Base-by-base conservation (phyloP, 2,888 invertebrate genomes). In the Atherix ibis region DNA sequence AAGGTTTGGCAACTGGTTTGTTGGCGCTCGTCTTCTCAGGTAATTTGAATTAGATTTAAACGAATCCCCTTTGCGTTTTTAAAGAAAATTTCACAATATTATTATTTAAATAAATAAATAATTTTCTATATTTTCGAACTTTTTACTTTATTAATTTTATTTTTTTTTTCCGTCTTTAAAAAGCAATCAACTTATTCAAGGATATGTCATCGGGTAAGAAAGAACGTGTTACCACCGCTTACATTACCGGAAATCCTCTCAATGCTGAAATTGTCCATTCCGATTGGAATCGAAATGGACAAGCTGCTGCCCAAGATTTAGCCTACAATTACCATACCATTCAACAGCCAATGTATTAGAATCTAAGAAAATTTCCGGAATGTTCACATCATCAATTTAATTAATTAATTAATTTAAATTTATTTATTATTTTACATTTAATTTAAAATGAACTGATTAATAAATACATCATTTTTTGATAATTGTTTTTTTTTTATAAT, bases 1-100 rank as follows among this genome's bases (percentile, higher is more conserved):
- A 74, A 54, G 74, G 73, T 35, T 60, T 76, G 34, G 71, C 70
- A 37, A 66, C 70, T 18, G 71, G 75, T 31, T 49, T 73, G 28
- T 60, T 71, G 41, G 72, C 76, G 18, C 58, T 76, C 40, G 56
- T 72, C 24, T 58, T 76, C 25, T 69, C 74, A 16, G 71, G 69
- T 63, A 46, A 50, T 22, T 13, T 19, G 10, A 22, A 27, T 27
- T 32, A n/a, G n/a, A n/a, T n/a, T n/a, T n/a, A n/a, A n/a, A n/a
- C n/a, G n/a, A n/a, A n/a, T n/a, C n/a, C n/a, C n/a, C n/a, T n/a
- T n/a, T n/a, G n/a, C n/a, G n/a, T n/a, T n/a, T n/a, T n/a, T n/a
- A n/a, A n/a, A n/a, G n/a, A n/a, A n/a, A n/a, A n/a, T n/a, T n/a
- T n/a, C n/a, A n/a, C n/a, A n/a, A n/a, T n/a, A n/a, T n/a, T n/a